Conservation (phyloP, 1,140 invertebrate genomes). For the Eupristina koningsbergeri region DNA sequence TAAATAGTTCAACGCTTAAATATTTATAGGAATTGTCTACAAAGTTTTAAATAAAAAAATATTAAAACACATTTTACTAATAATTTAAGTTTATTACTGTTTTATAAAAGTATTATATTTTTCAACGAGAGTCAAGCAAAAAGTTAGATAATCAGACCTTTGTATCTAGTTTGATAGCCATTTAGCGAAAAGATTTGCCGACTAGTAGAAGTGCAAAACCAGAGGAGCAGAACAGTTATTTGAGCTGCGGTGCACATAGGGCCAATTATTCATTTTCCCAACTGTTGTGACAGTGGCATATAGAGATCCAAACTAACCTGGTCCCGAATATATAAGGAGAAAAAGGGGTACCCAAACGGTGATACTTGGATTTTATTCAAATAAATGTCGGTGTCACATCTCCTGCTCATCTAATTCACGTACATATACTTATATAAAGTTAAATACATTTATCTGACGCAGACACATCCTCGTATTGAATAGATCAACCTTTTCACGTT, state of each 20-base stretch:
- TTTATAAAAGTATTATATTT: too few species aligned
- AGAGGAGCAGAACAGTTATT: neutral
- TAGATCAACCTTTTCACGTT: neutral
- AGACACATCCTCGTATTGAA: neutral
- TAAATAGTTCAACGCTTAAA: too few species aligned
- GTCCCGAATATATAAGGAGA: neutral
- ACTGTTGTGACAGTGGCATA: neutral
- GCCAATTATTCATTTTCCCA: constrained; percentile 28
- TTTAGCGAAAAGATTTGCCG: too few species aligned
- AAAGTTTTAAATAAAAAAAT: too few species aligned
- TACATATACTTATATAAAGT: neutral
- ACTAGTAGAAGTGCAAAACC: too few species aligned
- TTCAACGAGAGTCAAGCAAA: too few species aligned
- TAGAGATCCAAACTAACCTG: neutral
- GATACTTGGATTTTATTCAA: constrained; percentile 6
- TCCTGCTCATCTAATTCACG: neutral
- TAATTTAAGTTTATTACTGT: too few species aligned
- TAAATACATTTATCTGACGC: neutral
- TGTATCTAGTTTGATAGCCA: too few species aligned
- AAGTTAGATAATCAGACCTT: neutral
- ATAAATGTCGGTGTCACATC: neutral
- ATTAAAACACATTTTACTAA: too few species aligned
- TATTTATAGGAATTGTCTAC: too few species aligned
- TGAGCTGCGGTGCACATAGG: neutral
- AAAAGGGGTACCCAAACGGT: neutral